phyloP scores from a whole-genome alignment of 2,113 vertebrate genomes.

The Polypterus bichir region DNA sequence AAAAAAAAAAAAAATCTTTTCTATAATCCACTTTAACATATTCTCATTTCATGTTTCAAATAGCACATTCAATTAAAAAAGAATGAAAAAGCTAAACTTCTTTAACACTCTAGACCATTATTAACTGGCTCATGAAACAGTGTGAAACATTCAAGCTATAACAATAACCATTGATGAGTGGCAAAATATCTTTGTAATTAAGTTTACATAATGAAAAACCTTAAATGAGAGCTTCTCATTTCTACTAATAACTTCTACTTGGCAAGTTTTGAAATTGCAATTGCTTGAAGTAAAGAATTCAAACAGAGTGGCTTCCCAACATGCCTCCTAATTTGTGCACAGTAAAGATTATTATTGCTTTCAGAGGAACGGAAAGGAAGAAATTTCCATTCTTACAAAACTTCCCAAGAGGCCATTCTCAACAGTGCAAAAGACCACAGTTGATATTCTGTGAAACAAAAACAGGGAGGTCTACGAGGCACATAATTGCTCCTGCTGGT shows the following conservation, averaged over 20 bases:
- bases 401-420: conserved; percentile 1
- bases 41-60: too few relatives aligned
- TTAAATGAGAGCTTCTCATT: conserved; percentile 9
- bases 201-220: neutral
- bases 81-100: too few relatives aligned
- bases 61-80: too few relatives aligned
- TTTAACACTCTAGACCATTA: too few relatives aligned
- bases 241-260: conserved; percentile 11
- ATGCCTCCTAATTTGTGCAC: conserved; percentile 8
- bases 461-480: neutral
- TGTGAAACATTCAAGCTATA: neutral
- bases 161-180: neutral
- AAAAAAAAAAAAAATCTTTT: too few relatives aligned
- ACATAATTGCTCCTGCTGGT: conserved; percentile 3
- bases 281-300: conserved; percentile 15
- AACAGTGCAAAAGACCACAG: conserved; percentile 5
- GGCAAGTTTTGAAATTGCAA: conserved; percentile 11
- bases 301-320: neutral
- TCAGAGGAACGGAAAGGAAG: conserved; percentile 7
- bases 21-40: too few relatives aligned
- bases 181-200: neutral
- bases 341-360: conserved; percentile 7
- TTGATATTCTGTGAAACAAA: neutral
- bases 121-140: too few relatives aligned
- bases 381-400: neutral